phyloP scores from a whole-genome alignment of 2,797 vertebrate genomes.

The Phoebastria nigripes region DNA sequence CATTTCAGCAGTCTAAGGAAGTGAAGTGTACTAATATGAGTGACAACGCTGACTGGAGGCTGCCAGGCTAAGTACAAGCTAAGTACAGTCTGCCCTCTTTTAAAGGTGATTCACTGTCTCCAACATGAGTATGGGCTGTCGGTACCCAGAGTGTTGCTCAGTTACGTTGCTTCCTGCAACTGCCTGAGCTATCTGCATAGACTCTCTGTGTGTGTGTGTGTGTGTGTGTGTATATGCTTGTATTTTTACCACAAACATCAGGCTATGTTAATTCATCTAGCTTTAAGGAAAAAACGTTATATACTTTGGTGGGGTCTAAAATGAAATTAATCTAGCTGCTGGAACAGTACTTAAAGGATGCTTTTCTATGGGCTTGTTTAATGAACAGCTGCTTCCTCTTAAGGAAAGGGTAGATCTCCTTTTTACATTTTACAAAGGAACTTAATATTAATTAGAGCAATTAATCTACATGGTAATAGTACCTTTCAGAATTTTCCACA shows the following conservation, averaged over 20 bases:
- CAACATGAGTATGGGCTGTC: neutral
- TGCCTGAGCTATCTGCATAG: neutral
- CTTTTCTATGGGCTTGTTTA: neutral
- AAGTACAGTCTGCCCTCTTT: neutral
- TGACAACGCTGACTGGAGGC: neutral
- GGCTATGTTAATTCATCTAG: neutral
- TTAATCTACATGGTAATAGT: neutral
- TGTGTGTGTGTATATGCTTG: neutral
- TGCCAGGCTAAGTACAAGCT: neutral
- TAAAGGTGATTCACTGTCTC: neutral
- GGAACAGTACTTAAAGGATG: neutral
- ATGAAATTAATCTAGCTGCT: neutral
- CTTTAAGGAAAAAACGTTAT: neutral
- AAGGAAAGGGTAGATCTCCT: neutral
- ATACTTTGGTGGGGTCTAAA: neutral
- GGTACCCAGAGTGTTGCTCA: neutral
- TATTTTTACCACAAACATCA: neutral
- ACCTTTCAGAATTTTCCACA: conserved; percentile 16
- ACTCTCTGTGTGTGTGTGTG: too few relatives aligned
- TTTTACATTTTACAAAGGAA: neutral
- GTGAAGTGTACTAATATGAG: neutral
- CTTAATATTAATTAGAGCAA: neutral
- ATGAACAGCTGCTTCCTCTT: conserved; percentile 9
- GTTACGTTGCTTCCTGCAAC: neutral
- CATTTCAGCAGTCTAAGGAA: neutral